These are phyloP conservation scores for Eulemur albifrons DNA, from an alignment of 2,797 vertebrate species.

Conservation along the genomic window DNA sequence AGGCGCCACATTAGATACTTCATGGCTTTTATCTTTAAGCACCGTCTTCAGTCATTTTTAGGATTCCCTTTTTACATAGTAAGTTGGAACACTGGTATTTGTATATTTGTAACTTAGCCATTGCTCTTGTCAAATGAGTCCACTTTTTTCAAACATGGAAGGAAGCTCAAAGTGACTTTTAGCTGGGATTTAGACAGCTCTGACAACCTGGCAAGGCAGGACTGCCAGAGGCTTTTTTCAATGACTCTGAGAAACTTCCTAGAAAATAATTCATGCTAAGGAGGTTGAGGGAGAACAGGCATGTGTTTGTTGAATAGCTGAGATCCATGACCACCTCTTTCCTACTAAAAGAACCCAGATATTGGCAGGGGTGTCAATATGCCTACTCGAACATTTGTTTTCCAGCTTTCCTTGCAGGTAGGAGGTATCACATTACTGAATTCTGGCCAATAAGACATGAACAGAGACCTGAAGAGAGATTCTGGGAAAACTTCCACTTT, in stretches of 20 bases:
- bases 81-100: neutral
- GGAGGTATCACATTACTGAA: neutral
- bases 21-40: neutral
- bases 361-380: neutral
- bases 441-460: neutral
- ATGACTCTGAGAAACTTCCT: neutral
- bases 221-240: neutral
- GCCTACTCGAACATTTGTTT: neutral
- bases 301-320: neutral
- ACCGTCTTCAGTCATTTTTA: neutral
- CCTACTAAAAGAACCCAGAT: neutral
- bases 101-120: neutral
- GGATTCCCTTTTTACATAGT: neutral
- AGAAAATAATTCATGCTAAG: neutral
- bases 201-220: neutral
- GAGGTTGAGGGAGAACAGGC: neutral
- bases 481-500: neutral
- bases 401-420: neutral
- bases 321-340: neutral
- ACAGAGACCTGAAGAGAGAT: neutral
- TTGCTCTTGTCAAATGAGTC: neutral
- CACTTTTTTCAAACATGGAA: conserved; percentile 7
- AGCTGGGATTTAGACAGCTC: neutral
- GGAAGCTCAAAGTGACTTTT: neutral
- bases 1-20: neutral